Conservation (phyloP, 2,797 vertebrate species). For the Craterocephalus amniculus region DNA sequence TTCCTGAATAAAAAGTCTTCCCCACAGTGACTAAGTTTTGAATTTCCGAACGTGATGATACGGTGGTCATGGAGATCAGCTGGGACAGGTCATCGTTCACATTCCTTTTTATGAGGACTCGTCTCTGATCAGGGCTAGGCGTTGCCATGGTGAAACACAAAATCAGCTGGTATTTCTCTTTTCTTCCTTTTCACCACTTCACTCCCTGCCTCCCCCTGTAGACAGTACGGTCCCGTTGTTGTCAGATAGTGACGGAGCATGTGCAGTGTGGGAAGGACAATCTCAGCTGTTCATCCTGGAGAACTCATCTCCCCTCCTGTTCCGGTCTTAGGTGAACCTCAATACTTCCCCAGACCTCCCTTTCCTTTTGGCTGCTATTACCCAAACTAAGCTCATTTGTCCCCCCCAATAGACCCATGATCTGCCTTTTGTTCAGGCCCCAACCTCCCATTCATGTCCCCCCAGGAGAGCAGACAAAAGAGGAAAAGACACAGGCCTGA, state of each 20-base stretch:
- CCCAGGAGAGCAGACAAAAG: conserved; percentile 80
- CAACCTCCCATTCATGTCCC: conserved; percentile 77
- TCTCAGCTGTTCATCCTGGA: conserved; percentile 69
- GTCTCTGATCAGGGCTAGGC: conserved; percentile 31
- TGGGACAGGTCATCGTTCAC: conserved; percentile 40
- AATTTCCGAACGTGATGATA: neutral
- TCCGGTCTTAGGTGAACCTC: conserved; percentile 75
- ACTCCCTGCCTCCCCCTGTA: conserved; percentile 23
- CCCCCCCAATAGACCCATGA: conserved; percentile 80
- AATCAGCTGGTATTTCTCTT: conserved; percentile 58
- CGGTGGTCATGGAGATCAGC: no score
- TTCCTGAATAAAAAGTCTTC: neutral
- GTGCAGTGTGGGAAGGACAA: conserved; percentile 69
- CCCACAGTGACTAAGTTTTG: neutral
- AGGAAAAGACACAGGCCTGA: conserved; percentile 75
- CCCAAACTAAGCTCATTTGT: conserved; percentile 83
- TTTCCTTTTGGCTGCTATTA: conserved; percentile 75
- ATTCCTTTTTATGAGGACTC: conserved; percentile 14
- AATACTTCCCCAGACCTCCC: conserved; percentile 71
- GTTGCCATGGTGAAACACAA: conserved; percentile 59
- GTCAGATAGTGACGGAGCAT: conserved; percentile 66
- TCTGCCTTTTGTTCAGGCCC: conserved; percentile 81
- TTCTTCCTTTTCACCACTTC: conserved; percentile 25
- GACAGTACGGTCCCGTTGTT: conserved; percentile 52
- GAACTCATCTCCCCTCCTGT: conserved; percentile 66